Percentiles rank a stretch among this genome's conserved stretches.
phyloP scores from a whole-genome alignment of 2,113 vertebrate species.

The Sylvia atricapilla region DNA sequence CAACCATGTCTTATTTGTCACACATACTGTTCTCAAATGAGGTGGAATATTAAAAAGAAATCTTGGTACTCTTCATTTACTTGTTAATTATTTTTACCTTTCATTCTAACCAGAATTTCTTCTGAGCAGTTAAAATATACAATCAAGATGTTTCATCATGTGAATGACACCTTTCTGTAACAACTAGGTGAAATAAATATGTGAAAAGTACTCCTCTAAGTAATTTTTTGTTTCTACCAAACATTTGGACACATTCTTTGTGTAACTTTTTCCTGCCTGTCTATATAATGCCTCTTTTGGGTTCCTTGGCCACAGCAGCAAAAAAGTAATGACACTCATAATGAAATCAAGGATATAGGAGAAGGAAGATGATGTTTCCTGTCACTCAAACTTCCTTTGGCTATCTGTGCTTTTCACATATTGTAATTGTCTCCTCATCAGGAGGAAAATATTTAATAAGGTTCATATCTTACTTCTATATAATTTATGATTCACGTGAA shows the following conservation, averaged over 20 bases:
- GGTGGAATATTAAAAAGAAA: neutral
- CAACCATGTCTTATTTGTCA: neutral
- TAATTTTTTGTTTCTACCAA: neutral
- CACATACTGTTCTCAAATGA: neutral
- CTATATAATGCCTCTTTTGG: neutral
- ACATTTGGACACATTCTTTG: neutral
- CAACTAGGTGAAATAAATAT: neutral
- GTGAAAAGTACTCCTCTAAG: neutral
- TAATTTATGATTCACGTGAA: neutral
- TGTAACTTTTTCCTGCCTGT: neutral
- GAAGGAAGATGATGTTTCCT: neutral
- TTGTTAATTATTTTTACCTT: neutral
- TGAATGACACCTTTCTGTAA: neutral
- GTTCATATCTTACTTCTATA: neutral
- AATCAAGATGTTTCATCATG: neutral
- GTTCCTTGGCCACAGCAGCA: neutral
- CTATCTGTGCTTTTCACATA: neutral
- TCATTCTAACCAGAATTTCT: neutral
- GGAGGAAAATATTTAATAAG: neutral
- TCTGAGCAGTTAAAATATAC: neutral
- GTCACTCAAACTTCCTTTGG: neutral
- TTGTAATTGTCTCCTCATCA: neutral
- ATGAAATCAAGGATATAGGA: neutral
- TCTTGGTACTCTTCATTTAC: neutral
- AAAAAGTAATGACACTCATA: neutral